phyloP scores from a whole-genome alignment of 2,113 vertebrate species.

The Leuciscus idus region DNA sequence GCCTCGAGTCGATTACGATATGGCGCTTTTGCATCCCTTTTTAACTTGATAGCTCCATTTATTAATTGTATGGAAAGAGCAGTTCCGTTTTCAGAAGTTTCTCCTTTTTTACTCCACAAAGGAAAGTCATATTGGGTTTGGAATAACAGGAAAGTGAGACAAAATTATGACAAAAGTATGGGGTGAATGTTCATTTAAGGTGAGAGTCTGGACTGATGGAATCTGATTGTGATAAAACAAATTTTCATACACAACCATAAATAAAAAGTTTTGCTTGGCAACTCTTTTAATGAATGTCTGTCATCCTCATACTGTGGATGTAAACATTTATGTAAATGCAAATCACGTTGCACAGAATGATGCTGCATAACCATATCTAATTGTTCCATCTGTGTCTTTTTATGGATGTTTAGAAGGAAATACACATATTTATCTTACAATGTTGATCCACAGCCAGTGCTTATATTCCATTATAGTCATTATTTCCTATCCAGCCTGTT shows the following conservation, averaged over 20 bases:
- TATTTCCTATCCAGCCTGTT: background rate
- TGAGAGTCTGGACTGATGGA: background rate
- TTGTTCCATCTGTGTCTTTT: background rate
- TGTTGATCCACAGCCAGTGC: background rate
- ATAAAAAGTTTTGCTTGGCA: background rate
- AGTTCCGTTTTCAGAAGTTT: no score
- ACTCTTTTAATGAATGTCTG: background rate
- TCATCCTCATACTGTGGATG: background rate
- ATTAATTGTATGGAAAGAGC: no score
- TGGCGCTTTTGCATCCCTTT: no score
- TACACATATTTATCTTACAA: background rate
- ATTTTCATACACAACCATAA: background rate
- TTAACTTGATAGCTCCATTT: no score
- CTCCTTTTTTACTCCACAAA: no score
- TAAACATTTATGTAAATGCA: background rate
- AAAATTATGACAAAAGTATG: no score
- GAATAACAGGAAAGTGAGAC: no score
- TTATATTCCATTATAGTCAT: background rate
- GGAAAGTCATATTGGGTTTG: no score
- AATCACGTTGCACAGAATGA: background rate
- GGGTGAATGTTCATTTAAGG: background rate
- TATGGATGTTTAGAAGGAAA: background rate
- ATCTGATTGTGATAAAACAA: background rate
- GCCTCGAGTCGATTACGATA: no score
- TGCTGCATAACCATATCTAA: background rate